Conservation (phyloP, 2,888 invertebrate genomes). For the Hirtodrosophila duncani region DNA sequence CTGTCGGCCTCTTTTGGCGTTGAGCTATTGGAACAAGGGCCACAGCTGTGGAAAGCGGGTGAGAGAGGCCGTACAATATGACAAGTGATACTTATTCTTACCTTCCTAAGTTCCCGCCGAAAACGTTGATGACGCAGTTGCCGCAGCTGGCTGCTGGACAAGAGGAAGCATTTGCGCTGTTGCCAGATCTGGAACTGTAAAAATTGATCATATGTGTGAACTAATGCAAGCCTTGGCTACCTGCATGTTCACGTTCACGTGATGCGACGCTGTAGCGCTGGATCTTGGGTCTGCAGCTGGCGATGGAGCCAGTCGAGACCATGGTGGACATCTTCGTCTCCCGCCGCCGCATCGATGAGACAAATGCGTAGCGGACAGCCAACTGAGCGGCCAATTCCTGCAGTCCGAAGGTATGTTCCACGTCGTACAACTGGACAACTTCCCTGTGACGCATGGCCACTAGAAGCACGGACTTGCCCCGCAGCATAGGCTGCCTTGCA, state of each 20-base stretch:
- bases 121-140: constrained; percentile 59
- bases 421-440: constrained; percentile 72
- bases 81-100: no score
- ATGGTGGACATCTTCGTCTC: constrained; percentile 15
- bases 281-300: constrained; percentile 42
- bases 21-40: no score
- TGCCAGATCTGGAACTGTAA: constrained; percentile 55
- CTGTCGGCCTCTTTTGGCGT: no score
- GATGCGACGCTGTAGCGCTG: constrained; percentile 50
- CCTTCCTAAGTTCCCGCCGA: constrained; percentile 43
- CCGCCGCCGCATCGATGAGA: constrained; percentile 36
- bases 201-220: background rate
- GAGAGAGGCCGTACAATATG: no score
- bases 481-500: constrained; percentile 54
- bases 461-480: constrained; percentile 72
- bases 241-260: constrained; percentile 68
- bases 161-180: constrained; percentile 42
- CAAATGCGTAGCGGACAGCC: constrained; percentile 57
- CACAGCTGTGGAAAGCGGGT: no score
- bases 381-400: constrained; percentile 61
- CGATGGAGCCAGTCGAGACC: constrained; percentile 52
- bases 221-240: constrained; percentile 22
- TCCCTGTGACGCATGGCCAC: constrained; percentile 66
- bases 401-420: constrained; percentile 70
- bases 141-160: constrained; percentile 50